Evolutionary conservation across 1,140 invertebrate species (phyloP).

Genomic region (Leptopilina clavipes): DNA sequence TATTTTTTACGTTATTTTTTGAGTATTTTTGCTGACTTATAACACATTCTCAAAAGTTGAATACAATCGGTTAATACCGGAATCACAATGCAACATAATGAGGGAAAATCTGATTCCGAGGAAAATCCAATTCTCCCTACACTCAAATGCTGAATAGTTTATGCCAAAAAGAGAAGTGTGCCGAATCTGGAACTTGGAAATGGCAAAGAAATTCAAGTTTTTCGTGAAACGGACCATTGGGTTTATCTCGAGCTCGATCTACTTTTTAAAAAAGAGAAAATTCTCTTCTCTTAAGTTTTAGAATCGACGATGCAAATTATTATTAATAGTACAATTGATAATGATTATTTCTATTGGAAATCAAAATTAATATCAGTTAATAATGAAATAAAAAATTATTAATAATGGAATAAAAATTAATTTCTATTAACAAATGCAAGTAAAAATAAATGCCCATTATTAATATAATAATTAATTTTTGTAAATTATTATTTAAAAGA

Average conservation of each 20-base stretch:
- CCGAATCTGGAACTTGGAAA: not conserved
- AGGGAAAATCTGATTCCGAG: constrained; percentile 5
- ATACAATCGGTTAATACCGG: not conserved
- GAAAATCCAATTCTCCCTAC: not conserved
- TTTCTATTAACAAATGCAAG: no score
- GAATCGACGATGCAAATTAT: no score
- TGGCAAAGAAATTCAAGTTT: not conserved
- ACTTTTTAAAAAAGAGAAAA: not conserved
- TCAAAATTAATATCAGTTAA: no score
- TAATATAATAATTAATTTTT: no score
- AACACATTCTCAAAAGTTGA: not conserved
- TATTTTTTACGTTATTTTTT: not conserved
- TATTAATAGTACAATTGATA: no score
- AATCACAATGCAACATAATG: constrained; percentile 16
- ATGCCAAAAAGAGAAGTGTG: not conserved
- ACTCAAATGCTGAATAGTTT: constrained; percentile 5
- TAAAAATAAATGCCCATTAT: no score
- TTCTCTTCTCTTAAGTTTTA: no score
- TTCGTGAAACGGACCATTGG: constrained; percentile 5
- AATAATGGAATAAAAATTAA: no score
- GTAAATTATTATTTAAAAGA: no score
- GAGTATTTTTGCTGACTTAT: not conserved
- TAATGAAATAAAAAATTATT: no score
- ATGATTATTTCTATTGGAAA: no score
- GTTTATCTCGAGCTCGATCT: constrained; percentile 11